Conservation (phyloP, 2,888 invertebrate species). For the Zele albiditarsus region DNA sequence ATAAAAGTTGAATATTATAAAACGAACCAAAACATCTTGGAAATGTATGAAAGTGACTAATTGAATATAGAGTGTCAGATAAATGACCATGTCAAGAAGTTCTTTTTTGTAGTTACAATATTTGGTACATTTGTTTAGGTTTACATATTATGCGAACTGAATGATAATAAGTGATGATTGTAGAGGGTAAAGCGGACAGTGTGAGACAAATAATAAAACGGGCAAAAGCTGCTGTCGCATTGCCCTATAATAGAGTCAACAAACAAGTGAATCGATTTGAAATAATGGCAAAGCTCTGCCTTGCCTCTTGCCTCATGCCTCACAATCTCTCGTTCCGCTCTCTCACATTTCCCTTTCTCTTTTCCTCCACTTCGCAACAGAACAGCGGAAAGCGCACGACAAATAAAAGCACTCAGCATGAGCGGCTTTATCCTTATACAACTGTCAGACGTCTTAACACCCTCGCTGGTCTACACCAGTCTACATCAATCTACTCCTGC, state of each 20-base stretch:
- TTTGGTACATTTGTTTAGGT: not conserved
- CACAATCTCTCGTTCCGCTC: not conserved
- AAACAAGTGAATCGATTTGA: constrained; percentile 70
- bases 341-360: not conserved
- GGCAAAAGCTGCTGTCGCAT: constrained; percentile 16
- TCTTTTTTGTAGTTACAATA: no score
- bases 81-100: no score
- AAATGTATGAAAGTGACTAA: no score
- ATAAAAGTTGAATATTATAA: no score
- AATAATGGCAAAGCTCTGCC: constrained; percentile 61
- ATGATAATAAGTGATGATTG: not conserved
- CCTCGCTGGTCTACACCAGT: constrained; percentile 36
- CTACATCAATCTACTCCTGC: constrained; percentile 16
- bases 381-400: constrained; percentile 60
- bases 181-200: not conserved
- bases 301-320: not conserved
- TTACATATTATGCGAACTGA: not conserved
- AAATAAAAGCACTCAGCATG: constrained; percentile 71
- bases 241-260: constrained; percentile 68
- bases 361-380: constrained; percentile 28
- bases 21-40: no score
- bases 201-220: constrained; percentile 15
- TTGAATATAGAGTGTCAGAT: no score
- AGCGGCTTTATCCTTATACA: constrained; percentile 70
- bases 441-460: constrained; percentile 69